phyloP scores from a whole-genome alignment of 2,888 invertebrate genomes.

The Mycalesis mineus region DNA sequence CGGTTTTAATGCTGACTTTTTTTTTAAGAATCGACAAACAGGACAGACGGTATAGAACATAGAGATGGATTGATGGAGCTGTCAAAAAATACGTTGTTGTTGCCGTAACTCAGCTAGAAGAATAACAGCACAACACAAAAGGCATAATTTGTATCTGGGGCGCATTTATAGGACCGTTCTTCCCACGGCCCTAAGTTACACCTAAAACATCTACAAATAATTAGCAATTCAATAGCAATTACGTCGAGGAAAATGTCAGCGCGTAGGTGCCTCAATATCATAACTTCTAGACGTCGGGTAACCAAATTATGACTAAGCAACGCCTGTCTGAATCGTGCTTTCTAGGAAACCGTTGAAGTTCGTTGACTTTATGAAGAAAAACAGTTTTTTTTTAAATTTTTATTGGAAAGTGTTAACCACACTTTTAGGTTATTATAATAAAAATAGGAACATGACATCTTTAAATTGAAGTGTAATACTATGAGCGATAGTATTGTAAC shows the following conservation, averaged over 20 bases:
- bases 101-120: too few relatives aligned
- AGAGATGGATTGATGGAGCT: too few relatives aligned
- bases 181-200: constrained; percentile 35
- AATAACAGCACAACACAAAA: background rate
- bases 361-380: background rate
- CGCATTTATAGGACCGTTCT: constrained; percentile 17
- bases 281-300: background rate
- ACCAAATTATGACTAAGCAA: constrained; percentile 2
- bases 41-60: too few relatives aligned
- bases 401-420: too few relatives aligned
- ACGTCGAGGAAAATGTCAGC: constrained; percentile 34
- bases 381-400: too few relatives aligned
- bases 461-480: too few relatives aligned
- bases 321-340: background rate
- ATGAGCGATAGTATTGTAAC: too few relatives aligned
- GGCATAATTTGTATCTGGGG: constrained; percentile 1
- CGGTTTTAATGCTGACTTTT: too few relatives aligned
- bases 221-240: constrained; percentile 33
- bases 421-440: too few relatives aligned
- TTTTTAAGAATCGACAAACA: too few relatives aligned
- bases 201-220: constrained; percentile 37
- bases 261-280: constrained; percentile 31
- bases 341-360: background rate
- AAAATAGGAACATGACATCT: too few relatives aligned
- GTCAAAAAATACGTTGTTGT: too few relatives aligned